phyloP scores from a whole-genome alignment of 2,797 vertebrate species.

The Acanthopagrus latus region DNA sequence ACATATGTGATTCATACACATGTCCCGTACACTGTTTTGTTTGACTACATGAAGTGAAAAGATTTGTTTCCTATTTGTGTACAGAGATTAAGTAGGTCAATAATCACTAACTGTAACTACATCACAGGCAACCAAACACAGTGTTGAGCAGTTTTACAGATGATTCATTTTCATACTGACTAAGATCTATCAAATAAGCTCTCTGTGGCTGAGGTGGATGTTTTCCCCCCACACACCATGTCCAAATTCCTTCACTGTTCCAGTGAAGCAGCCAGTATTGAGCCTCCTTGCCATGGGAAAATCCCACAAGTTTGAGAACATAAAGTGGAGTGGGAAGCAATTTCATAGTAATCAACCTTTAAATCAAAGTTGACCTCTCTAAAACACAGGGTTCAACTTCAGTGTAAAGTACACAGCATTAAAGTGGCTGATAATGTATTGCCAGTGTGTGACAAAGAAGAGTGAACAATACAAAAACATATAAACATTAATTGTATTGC shows the following conservation, averaged over 20 bases:
- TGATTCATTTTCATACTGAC: slow-evolving; percentile 28
- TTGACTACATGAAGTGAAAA: slow-evolving; percentile 25
- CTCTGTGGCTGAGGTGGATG: slow-evolving; percentile 29
- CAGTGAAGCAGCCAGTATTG: slow-evolving; percentile 29
- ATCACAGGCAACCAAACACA: neutral
- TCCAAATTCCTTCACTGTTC: slow-evolving; percentile 44
- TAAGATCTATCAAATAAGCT: slow-evolving; percentile 16
- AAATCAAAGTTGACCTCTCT: slow-evolving; percentile 42
- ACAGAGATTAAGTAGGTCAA: slow-evolving; percentile 13
- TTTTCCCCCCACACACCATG: slow-evolving; percentile 29
- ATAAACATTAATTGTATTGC: neutral
- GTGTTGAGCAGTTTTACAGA: neutral
- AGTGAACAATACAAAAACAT: neutral
- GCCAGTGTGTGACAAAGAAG: neutral
- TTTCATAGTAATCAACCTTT: slow-evolving; percentile 41
- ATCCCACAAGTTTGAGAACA: slow-evolving; percentile 36
- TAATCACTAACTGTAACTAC: slow-evolving; percentile 23
- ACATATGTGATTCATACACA: slow-evolving; percentile 1
- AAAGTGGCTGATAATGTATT: slow-evolving; percentile 1
- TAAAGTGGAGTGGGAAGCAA: slow-evolving; percentile 22
- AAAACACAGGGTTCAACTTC: slow-evolving; percentile 29
- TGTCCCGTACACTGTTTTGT: neutral
- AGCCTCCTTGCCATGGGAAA: slow-evolving; percentile 65
- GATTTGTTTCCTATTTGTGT: slow-evolving; percentile 34
- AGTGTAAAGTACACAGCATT: neutral